A percentile compares a stretch with the other conserved stretches of the same genome.
phyloP scores from a whole-genome alignment of 2,888 invertebrate genomes.

The Eumerus sabulonum region DNA sequence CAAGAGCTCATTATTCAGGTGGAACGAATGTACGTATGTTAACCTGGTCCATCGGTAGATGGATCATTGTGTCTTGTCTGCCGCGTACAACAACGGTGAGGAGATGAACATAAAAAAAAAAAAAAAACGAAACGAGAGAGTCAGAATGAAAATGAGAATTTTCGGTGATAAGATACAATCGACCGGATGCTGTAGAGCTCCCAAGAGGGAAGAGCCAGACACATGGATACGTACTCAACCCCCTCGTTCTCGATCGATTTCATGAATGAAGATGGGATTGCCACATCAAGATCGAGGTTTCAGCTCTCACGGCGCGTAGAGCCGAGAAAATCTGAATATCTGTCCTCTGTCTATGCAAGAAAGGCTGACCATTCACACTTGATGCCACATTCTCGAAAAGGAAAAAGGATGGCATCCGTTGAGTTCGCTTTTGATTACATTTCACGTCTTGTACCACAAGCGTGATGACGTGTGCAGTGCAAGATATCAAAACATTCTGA shows the following conservation, averaged over 20 bases:
- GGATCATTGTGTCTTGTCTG: constrained; percentile 47
- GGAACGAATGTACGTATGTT: constrained; percentile 60
- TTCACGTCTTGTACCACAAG: constrained; percentile 41
- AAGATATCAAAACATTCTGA: constrained; percentile 53
- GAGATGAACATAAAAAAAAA: too few relatives aligned
- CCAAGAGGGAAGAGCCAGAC: constrained; percentile 25
- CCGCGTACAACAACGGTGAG: constrained; percentile 35
- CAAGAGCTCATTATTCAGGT: constrained; percentile 62
- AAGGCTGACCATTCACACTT: constrained; percentile 31
- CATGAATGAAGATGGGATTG: constrained; percentile 57
- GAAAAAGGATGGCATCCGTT: constrained; percentile 62
- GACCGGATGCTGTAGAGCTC: constrained; percentile 60
- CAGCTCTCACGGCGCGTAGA: too few relatives aligned
- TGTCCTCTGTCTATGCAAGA: neutral
- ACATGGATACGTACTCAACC: constrained; percentile 1
- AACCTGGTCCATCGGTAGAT: constrained; percentile 38
- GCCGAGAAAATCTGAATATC: constrained; percentile 1
- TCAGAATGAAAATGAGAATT: constrained; percentile 45
- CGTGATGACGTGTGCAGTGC: constrained; percentile 51
- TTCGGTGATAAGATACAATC: constrained; percentile 42
- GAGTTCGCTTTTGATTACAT: constrained; percentile 63
- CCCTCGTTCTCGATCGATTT: constrained; percentile 49
- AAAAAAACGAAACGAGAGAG: too few relatives aligned
- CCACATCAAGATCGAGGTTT: too few relatives aligned
- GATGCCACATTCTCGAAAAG: neutral